These are phyloP conservation scores for Crotalus adamanteus DNA, from an alignment of 2,797 vertebrate genomes.

Conservation along the genomic window DNA sequence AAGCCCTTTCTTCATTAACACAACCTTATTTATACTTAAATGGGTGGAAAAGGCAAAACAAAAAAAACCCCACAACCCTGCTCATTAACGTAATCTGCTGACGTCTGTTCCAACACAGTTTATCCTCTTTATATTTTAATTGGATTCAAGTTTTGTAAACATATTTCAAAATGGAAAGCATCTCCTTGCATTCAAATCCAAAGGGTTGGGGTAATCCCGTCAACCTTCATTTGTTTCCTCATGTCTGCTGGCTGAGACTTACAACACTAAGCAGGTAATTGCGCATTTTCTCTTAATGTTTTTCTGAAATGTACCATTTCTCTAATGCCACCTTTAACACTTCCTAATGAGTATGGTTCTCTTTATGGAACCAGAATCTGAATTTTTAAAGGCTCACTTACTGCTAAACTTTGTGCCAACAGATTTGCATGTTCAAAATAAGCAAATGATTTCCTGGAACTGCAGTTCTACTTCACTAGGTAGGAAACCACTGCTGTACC, in stretches of 20 bases:
- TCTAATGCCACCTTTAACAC: background rate
- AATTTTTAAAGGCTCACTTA: background rate
- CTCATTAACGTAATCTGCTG: background rate
- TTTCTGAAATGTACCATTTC: background rate
- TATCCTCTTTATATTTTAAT: slow-evolving; percentile 8
- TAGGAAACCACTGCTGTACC: background rate
- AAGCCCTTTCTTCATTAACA: background rate
- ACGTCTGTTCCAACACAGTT: slow-evolving; percentile 7
- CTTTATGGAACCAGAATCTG: background rate
- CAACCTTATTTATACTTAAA: background rate
- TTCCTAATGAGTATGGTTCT: background rate
- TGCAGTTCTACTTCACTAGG: background rate
- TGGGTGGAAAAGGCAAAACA: background rate
- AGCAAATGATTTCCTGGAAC: background rate
- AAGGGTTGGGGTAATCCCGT: background rate
- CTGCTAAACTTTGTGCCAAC: background rate
- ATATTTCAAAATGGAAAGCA: background rate
- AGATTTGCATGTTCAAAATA: background rate
- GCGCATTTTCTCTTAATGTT: background rate
- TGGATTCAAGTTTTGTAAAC: background rate
- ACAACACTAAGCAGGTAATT: background rate
- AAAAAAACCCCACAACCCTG: background rate
- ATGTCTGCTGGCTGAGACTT: background rate
- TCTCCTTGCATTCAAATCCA: background rate
- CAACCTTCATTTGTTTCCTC: background rate